Conservation (phyloP, 2,888 invertebrate species). For the Eupithecia vulgata region DNA sequence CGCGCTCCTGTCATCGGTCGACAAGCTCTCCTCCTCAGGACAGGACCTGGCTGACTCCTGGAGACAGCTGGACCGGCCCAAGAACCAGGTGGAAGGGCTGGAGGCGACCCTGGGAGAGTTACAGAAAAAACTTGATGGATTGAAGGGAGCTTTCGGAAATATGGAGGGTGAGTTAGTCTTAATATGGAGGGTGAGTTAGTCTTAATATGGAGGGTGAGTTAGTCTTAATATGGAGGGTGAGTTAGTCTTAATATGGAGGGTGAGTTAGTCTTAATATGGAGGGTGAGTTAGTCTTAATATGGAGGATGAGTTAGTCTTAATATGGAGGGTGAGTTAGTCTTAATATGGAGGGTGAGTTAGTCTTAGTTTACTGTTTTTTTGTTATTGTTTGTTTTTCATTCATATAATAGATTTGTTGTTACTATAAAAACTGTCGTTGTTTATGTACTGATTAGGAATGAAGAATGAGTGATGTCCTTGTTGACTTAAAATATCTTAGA, state of each 20-base stretch:
- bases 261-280: constrained; percentile 12
- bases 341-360: constrained; percentile 18
- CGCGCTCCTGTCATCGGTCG: constrained; percentile 43
- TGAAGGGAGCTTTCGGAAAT: constrained; percentile 36
- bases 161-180: constrained; percentile 19
- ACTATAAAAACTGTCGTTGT: neutral
- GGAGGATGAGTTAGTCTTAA: too few relatives aligned
- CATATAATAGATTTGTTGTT: too few relatives aligned
- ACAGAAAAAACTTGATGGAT: constrained; percentile 42
- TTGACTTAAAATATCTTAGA: neutral
- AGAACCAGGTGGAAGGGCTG: constrained; percentile 43
- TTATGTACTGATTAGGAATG: too few relatives aligned
- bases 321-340: constrained; percentile 19
- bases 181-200: constrained; percentile 18
- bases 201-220: constrained; percentile 18
- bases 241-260: constrained; percentile 14
- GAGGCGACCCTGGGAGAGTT: constrained; percentile 37
- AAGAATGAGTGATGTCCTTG: neutral
- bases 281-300: constrained; percentile 18
- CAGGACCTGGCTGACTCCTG: constrained; percentile 41
- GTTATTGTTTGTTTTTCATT: too few relatives aligned
- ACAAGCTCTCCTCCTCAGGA: constrained; percentile 43
- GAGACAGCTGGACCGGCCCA: constrained; percentile 34
- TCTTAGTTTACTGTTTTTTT: neutral
- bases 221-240: constrained; percentile 17